Evolutionary conservation across 2,797 vertebrate genomes (phyloP).

Genomic region (Megaceryle alcyon): DNA sequence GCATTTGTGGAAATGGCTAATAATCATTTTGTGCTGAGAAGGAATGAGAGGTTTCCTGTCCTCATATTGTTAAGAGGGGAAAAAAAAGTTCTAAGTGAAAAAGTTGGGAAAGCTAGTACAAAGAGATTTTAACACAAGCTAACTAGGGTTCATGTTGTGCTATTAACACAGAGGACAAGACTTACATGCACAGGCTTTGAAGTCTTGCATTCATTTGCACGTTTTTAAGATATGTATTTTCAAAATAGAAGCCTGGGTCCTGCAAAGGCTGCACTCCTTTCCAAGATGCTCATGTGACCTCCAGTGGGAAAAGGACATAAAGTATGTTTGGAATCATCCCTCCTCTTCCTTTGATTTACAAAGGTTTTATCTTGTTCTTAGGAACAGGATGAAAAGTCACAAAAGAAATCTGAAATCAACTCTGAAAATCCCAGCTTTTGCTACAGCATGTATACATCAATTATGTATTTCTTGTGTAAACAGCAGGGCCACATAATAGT

Average conservation of each 20-base stretch:
- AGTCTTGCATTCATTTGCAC: background rate
- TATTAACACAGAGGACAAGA: background rate
- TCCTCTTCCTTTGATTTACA: conserved; percentile 6
- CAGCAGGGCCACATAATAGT: background rate
- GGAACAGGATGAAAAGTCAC: background rate
- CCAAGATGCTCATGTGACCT: background rate
- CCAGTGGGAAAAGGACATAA: background rate
- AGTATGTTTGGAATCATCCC: background rate
- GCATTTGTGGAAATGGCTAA: conserved; percentile 69
- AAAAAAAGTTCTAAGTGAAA: background rate
- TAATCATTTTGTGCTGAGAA: conserved; percentile 57
- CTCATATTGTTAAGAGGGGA: conserved; percentile 42
- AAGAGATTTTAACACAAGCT: conserved; percentile 22
- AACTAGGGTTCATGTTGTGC: background rate
- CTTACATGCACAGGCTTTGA: background rate
- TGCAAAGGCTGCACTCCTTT: background rate
- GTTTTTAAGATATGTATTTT: background rate
- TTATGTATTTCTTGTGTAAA: background rate
- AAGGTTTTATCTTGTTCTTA: background rate
- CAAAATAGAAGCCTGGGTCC: background rate
- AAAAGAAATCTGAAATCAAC: background rate
- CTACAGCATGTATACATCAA: background rate
- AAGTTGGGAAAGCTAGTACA: conserved; percentile 6
- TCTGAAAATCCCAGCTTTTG: background rate
- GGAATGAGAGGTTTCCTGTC: conserved; percentile 63